Evolutionary conservation across 2,113 vertebrate genomes (phyloP), one percentile per base, ranked within the genome.

Genomic region (Nycticryphes semicollaris): DNA sequence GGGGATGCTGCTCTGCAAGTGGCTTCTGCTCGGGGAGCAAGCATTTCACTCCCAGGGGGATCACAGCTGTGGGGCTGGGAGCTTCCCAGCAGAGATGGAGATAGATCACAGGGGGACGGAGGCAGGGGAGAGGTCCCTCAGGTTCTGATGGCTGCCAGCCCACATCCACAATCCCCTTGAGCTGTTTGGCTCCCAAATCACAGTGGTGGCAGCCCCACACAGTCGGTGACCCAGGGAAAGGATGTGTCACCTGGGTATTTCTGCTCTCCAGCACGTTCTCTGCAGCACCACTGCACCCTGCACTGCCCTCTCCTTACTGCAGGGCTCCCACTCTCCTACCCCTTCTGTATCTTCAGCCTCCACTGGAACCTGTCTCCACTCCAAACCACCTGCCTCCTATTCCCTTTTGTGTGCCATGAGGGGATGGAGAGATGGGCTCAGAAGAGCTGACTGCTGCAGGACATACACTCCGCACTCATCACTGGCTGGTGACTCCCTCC

Each of bases 381-480:
- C 16, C 63, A 54, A 12, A 8, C 11, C 18, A 33, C 39, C 39
- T 83, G 47, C n/a, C 15, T 12, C 5, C 28, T 33, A 3, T 12
- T 39, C 21, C 35, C 31, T 84, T 63, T 13, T 12, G 4, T 54
- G 22, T 50, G 80, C 41, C 21, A 8, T 4, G 14, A 43, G 50
- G 50, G 35, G 39, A 27, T 1, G 3, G 35, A 54, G n/a, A 23
- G 25, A 4, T 57, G 56, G 30, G 53, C 56, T 54, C 56, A 31
- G 54, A 30, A 54, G 63, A 63, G 39, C 72, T 39, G 54, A 5
- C 54, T n/a, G 28, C 33, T 0, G 0, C 28, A n/a, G 63, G 30
- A 70, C 3, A 0, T 7, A 21, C 3, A 6, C 41, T 63, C 70
- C 15, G 11, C 0, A 7, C 23, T 21, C 39, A 17, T 20, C 1